A percentile compares a stretch with the other conserved stretches of the same genome.
Conservation (phyloP, 2,113 vertebrate genomes). For the Holacanthus passer region DNA sequence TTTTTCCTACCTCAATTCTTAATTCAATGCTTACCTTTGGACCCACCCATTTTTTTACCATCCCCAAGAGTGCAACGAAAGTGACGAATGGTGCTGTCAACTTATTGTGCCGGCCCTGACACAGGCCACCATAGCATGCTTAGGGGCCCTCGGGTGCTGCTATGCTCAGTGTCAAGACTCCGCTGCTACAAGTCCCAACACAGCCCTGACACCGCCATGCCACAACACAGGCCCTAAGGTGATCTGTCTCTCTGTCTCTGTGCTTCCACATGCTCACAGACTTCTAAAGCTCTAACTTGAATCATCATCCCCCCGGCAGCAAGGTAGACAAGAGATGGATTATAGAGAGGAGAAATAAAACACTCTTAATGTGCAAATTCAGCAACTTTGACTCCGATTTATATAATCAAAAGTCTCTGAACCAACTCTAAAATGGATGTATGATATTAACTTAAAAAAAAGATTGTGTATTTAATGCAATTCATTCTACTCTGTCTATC, state of each 20-base stretch:
- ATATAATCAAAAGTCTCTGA: neutral
- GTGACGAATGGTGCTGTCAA: slow-evolving; percentile 79
- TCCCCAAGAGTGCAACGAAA: neutral
- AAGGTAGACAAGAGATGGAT: slow-evolving; percentile 24
- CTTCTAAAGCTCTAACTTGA: slow-evolving; percentile 50
- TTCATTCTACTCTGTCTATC: slow-evolving; percentile 3
- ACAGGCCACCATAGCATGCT: slow-evolving; percentile 72
- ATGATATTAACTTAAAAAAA: neutral
- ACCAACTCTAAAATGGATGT: neutral
- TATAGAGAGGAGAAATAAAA: neutral
- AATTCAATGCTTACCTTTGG: neutral
- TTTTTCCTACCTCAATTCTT: neutral
- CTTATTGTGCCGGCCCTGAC: slow-evolving; percentile 62
- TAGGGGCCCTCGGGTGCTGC: slow-evolving; percentile 43
- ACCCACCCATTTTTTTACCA: neutral
- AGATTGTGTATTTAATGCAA: neutral
- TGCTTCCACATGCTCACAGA: slow-evolving; percentile 54
- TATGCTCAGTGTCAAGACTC: slow-evolving; percentile 69
- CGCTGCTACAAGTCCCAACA: slow-evolving; percentile 78
- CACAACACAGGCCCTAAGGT: slow-evolving; percentile 68
- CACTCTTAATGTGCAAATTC: slow-evolving; percentile 1
- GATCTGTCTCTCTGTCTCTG: slow-evolving; percentile 59
- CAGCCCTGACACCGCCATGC: slow-evolving; percentile 61
- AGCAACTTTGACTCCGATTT: neutral
- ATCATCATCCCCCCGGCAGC: slow-evolving; percentile 41